Percentiles rank a stretch among this genome's conserved stretches.
These are phyloP conservation scores for Archilochus colubris DNA, from an alignment of 2,113 vertebrate species.

Conservation along the genomic window DNA sequence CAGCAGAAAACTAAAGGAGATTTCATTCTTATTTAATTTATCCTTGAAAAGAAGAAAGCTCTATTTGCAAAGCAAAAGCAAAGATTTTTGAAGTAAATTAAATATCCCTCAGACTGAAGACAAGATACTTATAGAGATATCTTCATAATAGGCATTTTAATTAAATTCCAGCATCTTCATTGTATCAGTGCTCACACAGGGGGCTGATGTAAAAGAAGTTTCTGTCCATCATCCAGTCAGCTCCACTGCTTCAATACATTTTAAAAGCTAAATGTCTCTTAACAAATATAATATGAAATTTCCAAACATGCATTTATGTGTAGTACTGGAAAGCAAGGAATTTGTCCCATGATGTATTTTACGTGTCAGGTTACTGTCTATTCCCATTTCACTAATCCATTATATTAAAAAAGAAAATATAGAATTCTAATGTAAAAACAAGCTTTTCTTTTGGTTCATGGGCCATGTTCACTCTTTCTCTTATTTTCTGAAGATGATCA, in stretches of 20 bases:
- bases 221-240: background rate
- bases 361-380: background rate
- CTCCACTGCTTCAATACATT: background rate
- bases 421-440: background rate
- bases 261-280: background rate
- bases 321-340: background rate
- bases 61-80: background rate
- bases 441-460: background rate
- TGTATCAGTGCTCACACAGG: background rate
- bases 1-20: background rate
- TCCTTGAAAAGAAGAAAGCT: background rate
- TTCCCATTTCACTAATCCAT: background rate
- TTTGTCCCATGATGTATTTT: background rate
- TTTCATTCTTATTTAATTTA: background rate
- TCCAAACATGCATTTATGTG: background rate
- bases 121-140: background rate
- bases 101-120: background rate
- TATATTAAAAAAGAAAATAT: background rate
- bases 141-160: slow-evolving; percentile 10
- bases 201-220: background rate
- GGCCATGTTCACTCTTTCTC: background rate
- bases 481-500: background rate
- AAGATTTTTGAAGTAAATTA: background rate
- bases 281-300: background rate
- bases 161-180: background rate